Conservation (phyloP, 2,797 vertebrate genomes). For the Trematocara caparti region DNA sequence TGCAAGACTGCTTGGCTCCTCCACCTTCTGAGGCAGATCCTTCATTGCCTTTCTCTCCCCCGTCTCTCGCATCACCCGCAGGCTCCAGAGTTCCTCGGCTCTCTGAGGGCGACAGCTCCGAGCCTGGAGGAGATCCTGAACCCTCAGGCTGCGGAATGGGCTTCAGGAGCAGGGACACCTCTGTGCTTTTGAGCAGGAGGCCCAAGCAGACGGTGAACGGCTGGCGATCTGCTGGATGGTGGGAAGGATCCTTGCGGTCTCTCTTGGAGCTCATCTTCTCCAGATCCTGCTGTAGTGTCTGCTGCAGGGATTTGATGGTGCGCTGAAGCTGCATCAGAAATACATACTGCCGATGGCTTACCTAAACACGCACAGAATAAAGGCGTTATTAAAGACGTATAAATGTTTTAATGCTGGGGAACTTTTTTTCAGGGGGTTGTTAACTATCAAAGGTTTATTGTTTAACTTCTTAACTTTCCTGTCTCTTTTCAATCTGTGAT, state of each 20-base stretch:
- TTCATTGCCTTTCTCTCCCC: constrained; percentile 42
- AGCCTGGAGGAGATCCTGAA: constrained; percentile 67
- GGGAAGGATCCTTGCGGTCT: constrained; percentile 51
- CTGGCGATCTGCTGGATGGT: constrained; percentile 50
- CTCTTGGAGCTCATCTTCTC: constrained; percentile 75
- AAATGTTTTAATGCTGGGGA: background rate
- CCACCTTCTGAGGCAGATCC: constrained; percentile 10
- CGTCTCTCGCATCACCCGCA: constrained; percentile 66
- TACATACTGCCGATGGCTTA: constrained; percentile 93
- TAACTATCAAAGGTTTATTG: background rate
- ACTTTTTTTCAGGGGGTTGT: background rate
- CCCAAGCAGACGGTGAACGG: constrained; percentile 83
- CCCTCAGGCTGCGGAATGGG: constrained; percentile 79
- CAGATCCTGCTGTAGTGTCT: constrained; percentile 88
- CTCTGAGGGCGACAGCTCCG: constrained; percentile 82
- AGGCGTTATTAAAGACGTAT: background rate
- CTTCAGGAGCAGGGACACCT: constrained; percentile 89
- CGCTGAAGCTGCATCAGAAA: constrained; percentile 91
- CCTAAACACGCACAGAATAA: constrained; percentile 43
- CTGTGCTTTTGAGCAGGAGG: constrained; percentile 87
- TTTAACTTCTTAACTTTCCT: background rate
- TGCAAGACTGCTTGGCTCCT: constrained; percentile 31
- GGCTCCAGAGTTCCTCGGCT: constrained; percentile 77
- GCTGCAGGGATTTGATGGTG: constrained; percentile 86
- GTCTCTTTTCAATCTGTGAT: background rate